Evolutionary conservation across 2,888 invertebrate genomes (phyloP), one percentile per base, ranked within the genome.

Genomic region (Agriopis marginaria): DNA sequence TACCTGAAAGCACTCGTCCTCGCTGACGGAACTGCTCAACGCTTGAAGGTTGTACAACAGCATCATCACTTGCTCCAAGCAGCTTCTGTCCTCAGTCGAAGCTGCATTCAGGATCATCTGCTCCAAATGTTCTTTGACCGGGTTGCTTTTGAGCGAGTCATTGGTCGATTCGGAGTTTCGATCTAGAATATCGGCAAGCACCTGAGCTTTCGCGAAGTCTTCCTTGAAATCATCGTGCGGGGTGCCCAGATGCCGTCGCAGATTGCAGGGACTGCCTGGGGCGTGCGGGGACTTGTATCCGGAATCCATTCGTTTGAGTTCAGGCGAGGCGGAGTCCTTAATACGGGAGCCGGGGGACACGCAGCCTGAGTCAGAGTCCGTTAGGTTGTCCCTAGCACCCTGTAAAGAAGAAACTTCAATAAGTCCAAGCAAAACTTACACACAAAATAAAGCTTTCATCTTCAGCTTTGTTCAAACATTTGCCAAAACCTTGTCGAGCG

Each of bases 41-140:
- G 95, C 89, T 83, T 96, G 96, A 59, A 95, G 89, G 79, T 95
- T 95, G 83, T 96, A 95, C 71, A 96, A 88, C 78, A 96, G 89
- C 85, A 95, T 95, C 69, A 96, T 83, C 59, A 96, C 93, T 83
- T 96, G 96, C 79, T 96, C 95, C 80, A 96, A 88, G 77, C 96
- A 96, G 61, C 94, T 91, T 82, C 95, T 95, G 78, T 96, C 96
- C 49, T 95, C 95, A 68, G 94, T 94, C 17, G 94, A 93, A 12
- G 89, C 90, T 55, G 94, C 92, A 66, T 91, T 94, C 76, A 94
- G 72, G 74, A 94, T 91, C 94, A 94, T 94, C 80, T 93, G 93
- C 75, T 94, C 94, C 60, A 94, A 77, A 78, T 92, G 94, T 45
- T 94, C 94, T 76, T 92, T 94, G 70, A 94, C 93, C 70, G 93